A percentile compares a stretch with the other conserved stretches of the same genome.
These are phyloP conservation scores for Virgularia gustaviana DNA, from an alignment of 92 coral and sea anemone species.

Conservation along the genomic window DNA sequence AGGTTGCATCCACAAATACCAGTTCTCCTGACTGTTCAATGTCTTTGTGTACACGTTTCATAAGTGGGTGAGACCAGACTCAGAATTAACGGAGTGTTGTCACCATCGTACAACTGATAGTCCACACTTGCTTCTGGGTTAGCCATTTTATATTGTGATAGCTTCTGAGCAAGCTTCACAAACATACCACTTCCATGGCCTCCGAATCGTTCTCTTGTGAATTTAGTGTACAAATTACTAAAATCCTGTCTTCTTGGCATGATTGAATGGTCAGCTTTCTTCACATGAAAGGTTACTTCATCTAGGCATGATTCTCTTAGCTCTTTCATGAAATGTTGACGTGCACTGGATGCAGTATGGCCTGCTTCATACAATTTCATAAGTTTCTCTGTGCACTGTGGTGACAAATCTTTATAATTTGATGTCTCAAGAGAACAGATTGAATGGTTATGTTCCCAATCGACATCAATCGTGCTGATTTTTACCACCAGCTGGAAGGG, in stretches of 20 bases:
- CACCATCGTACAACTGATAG: conserved; percentile 62
- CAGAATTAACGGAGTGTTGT: conserved; percentile 52
- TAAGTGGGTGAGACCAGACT: conserved; percentile 53
- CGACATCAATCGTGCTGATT: conserved; percentile 46
- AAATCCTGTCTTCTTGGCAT: conserved; percentile 66
- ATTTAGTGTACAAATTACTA: conserved; percentile 51
- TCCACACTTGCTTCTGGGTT: conserved; percentile 53
- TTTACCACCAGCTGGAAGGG: conserved; percentile 58
- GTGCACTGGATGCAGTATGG: conserved; percentile 62
- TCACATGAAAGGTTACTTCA: conserved; percentile 54
- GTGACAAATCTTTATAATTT: conserved; percentile 54
- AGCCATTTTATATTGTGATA: conserved; percentile 26
- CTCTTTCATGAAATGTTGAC: conserved; percentile 59
- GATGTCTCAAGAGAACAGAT: conserved; percentile 53
- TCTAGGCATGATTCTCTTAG: conserved; percentile 49
- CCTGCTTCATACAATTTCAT: conserved; percentile 63
- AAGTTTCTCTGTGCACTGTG: conserved; percentile 52
- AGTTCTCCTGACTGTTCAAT: conserved; percentile 57
- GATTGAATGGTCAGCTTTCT: conserved; percentile 62
- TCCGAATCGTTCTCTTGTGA: conserved; percentile 53
- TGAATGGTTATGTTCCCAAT: conserved; percentile 70
- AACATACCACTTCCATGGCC: conserved; percentile 53
- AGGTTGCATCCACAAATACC: conserved; percentile 59
- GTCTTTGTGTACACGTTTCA: conserved; percentile 58
- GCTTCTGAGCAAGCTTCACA: conserved; percentile 49